These are phyloP conservation scores for Pyrrhosoma nymphula DNA, from an alignment of 2,888 invertebrate genomes.

Conservation along the genomic window DNA sequence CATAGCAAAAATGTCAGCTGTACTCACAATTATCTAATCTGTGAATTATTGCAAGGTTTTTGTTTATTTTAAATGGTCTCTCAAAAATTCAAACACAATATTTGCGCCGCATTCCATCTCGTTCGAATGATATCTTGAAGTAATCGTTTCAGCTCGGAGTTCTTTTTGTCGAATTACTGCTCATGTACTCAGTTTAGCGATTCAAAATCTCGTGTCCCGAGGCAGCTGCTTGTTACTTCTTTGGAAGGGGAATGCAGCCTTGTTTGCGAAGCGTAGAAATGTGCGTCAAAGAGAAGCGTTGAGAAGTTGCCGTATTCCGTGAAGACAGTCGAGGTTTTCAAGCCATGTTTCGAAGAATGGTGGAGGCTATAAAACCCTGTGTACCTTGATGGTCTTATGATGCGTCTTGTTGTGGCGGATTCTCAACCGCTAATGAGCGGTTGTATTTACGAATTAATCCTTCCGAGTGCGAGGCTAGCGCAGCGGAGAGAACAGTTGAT, in stretches of 20 bases:
- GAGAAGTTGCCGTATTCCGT: background rate
- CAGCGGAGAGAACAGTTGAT: background rate
- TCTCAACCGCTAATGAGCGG: constrained; percentile 29
- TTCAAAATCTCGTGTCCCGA: background rate
- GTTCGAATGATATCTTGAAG: too few species aligned
- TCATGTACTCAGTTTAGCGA: background rate
- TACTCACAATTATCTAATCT: too few species aligned
- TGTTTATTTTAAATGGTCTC: too few species aligned
- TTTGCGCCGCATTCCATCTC: too few species aligned
- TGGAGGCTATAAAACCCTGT: background rate
- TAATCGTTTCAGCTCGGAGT: too few species aligned
- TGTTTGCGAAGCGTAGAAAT: background rate
- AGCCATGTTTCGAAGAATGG: background rate
- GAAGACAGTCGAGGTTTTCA: background rate
- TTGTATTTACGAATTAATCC: constrained; percentile 20
- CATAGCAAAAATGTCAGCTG: too few species aligned
- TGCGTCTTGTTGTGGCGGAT: background rate
- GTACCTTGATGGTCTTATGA: background rate
- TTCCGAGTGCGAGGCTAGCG: background rate
- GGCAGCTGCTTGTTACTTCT: background rate
- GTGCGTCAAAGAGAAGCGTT: too few species aligned
- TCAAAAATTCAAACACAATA: too few species aligned
- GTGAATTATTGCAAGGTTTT: too few species aligned
- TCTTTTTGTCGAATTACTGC: background rate
- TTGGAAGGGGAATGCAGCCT: background rate